These are phyloP conservation scores for Archivesica marissinica DNA, from an alignment of 1,140 invertebrate genomes.

Conservation along the genomic window DNA sequence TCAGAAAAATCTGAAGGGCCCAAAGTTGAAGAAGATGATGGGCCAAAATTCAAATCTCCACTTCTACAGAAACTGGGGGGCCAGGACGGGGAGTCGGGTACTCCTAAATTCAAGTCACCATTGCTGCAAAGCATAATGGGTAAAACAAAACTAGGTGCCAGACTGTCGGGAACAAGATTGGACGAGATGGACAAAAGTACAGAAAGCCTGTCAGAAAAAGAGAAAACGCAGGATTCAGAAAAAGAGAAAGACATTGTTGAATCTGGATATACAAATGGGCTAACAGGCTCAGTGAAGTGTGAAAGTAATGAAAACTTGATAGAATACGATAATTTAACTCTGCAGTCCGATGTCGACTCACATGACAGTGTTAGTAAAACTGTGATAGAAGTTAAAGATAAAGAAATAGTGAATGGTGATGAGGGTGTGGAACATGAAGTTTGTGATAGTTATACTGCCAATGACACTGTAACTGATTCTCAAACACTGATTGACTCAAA, in stretches of 20 bases:
- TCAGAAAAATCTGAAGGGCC: constrained; percentile 10
- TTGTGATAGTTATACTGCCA: constrained; percentile 27
- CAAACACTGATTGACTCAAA: constrained; percentile 30
- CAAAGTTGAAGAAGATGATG: constrained; percentile 56
- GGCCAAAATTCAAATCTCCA: constrained; percentile 79
- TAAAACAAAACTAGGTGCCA: constrained; percentile 58
- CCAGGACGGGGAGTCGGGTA: constrained; percentile 61
- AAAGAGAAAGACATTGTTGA: constrained; percentile 29
- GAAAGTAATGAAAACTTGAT: constrained; percentile 36
- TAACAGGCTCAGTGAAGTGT: constrained; percentile 34
- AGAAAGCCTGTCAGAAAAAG: constrained; percentile 44
- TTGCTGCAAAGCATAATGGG: constrained; percentile 61
- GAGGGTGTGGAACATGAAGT: not conserved
- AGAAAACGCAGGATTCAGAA: constrained; percentile 23
- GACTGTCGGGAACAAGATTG: constrained; percentile 34
- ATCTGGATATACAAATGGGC: constrained; percentile 10
- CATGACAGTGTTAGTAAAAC: constrained; percentile 23
- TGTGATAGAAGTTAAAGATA: constrained; percentile 43
- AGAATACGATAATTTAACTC: constrained; percentile 9
- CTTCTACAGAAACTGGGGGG: constrained; percentile 76
- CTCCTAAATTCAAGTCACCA: constrained; percentile 62
- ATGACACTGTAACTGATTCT: constrained; percentile 41
- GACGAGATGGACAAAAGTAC: constrained; percentile 54
- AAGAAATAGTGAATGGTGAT: not conserved
- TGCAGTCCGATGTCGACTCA: constrained; percentile 15